A percentile compares a stretch with the other conserved stretches of the same genome.
Evolutionary conservation across 2,797 vertebrate genomes (phyloP).

Genomic region (Clarias fuscus): DNA sequence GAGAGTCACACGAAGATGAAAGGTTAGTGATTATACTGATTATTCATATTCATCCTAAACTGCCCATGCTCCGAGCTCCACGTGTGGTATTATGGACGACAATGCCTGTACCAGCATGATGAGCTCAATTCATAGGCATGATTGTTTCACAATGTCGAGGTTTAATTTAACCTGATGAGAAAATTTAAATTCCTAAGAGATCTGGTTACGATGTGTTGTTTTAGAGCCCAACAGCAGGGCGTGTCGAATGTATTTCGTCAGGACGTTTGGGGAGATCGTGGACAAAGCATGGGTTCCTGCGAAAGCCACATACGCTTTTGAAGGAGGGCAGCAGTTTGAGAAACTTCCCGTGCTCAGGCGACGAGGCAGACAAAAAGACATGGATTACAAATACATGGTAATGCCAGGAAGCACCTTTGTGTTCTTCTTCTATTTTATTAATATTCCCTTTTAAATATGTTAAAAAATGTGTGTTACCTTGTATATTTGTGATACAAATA

Average conservation of each 20-base stretch:
- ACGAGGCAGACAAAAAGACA: constrained; percentile 91
- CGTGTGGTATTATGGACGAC: not conserved
- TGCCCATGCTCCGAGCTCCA: not conserved
- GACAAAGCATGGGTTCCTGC: constrained; percentile 90
- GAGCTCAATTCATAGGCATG: no score
- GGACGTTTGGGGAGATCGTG: constrained; percentile 85
- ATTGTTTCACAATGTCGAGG: not conserved
- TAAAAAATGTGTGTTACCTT: no score
- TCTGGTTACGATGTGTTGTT: constrained; percentile 7
- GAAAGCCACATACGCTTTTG: constrained; percentile 86
- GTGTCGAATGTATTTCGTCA: constrained; percentile 90
- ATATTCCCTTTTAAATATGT: not conserved
- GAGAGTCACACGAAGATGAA: constrained; percentile 92
- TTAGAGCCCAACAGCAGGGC: constrained; percentile 82
- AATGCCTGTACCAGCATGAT: not conserved
- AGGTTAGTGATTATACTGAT: constrained; percentile 70
- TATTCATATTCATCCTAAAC: not conserved
- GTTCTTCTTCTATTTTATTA: not conserved
- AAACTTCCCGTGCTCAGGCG: constrained; percentile 87
- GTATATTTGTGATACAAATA: not conserved
- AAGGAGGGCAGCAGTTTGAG: constrained; percentile 92
- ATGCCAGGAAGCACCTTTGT: not conserved
- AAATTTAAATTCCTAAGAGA: not conserved
- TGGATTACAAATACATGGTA: constrained; percentile 92
- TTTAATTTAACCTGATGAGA: not conserved